Evolutionary conservation across 2,888 invertebrate genomes (phyloP).

Genomic region (Lapara coniferarum): DNA sequence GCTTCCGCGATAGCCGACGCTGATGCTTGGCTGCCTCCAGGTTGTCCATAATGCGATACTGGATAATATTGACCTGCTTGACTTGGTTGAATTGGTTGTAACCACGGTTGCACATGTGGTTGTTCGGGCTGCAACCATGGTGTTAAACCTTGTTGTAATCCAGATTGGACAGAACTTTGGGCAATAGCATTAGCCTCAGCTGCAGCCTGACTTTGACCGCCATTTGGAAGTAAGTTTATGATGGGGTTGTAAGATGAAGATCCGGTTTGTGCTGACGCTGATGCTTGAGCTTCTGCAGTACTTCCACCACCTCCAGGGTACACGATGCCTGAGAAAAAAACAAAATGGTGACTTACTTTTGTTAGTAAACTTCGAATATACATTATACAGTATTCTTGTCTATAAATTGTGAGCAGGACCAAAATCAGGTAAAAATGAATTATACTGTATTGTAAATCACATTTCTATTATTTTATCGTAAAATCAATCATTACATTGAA

Average conservation of each 20-base stretch:
- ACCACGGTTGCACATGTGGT: background rate
- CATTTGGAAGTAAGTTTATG: background rate
- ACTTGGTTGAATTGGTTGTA: background rate
- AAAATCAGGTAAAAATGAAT: background rate
- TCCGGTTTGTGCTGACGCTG: slow-evolving; percentile 27
- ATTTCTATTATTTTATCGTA: too few relatives aligned
- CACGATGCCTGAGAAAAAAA: background rate
- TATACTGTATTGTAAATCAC: background rate
- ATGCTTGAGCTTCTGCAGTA: slow-evolving; percentile 29
- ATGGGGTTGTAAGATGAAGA: background rate
- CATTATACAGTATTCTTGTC: too few relatives aligned
- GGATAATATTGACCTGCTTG: background rate
- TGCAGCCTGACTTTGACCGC: slow-evolving; percentile 1
- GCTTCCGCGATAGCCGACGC: slow-evolving; percentile 28
- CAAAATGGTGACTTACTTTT: background rate
- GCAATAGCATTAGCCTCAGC: slow-evolving; percentile 3
- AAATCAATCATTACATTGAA: background rate
- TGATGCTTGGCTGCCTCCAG: slow-evolving; percentile 26
- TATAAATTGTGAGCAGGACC: background rate
- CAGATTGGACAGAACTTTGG: background rate
- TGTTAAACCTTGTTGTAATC: background rate
- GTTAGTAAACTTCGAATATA: too few relatives aligned
- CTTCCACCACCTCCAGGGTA: slow-evolving; percentile 25
- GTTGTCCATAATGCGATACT: background rate
- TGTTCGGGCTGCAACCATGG: slow-evolving; percentile 6